Evolutionary conservation across 2,888 invertebrate species (phyloP).

Genomic region (Acrocyrtus sp.): DNA sequence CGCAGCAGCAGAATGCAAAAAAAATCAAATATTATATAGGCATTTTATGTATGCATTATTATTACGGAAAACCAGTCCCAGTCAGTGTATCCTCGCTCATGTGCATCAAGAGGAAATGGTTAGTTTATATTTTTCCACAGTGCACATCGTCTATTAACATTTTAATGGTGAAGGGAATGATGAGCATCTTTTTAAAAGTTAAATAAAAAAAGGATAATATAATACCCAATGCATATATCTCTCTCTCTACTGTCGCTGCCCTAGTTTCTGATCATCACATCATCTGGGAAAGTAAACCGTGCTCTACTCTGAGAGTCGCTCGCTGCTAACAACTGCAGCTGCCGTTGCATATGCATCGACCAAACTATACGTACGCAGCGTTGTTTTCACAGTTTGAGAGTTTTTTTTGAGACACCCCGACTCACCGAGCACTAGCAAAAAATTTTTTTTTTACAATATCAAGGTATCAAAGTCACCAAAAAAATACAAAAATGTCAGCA

Average conservation of each 20-base stretch:
- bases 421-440: too few relatives aligned
- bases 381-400: too few relatives aligned
- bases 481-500: too few relatives aligned
- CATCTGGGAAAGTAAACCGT: constrained; percentile 51
- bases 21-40: too few relatives aligned
- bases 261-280: constrained; percentile 49
- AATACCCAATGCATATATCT: background rate
- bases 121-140: background rate
- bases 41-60: too few relatives aligned
- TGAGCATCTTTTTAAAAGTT: background rate
- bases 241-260: constrained; percentile 19
- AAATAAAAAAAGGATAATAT: background rate
- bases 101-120: constrained; percentile 2
- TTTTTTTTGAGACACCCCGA: too few relatives aligned
- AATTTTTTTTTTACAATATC: too few relatives aligned
- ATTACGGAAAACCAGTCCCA: too few relatives aligned
- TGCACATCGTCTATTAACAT: background rate
- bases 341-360: background rate
- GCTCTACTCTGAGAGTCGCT: constrained; percentile 44
- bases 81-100: background rate
- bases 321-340: background rate
- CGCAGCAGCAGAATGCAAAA: too few relatives aligned
- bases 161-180: background rate
- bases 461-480: too few relatives aligned
- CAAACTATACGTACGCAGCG: too few relatives aligned